A percentile compares a stretch with the other conserved stretches of the same genome.
These are phyloP conservation scores for Anagyrus pseudococci DNA, from an alignment of 2,888 invertebrate genomes.

Conservation along the genomic window DNA sequence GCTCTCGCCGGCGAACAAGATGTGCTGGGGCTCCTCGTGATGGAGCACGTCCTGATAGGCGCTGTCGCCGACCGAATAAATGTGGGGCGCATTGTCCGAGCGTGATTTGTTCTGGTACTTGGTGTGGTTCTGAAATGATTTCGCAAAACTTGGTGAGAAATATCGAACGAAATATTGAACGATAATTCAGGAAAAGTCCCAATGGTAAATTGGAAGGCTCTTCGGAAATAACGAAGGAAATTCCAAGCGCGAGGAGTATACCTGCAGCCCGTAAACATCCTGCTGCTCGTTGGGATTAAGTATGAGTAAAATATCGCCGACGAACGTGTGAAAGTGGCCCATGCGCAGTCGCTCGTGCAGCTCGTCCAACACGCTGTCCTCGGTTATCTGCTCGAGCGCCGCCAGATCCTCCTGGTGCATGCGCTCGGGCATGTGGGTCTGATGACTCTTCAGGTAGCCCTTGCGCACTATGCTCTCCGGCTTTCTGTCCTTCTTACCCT, in stretches of 20 bases:
- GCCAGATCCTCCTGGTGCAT: conserved; percentile 87
- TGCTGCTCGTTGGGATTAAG: conserved; percentile 80
- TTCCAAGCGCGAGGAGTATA: no score
- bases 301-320: conserved; percentile 81
- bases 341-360: conserved; percentile 72
- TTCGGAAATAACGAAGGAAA: no score
- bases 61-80: conserved; percentile 87
- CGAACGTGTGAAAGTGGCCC: conserved; percentile 77
- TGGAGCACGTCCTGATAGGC: conserved; percentile 92
- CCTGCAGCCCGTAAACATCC: conserved; percentile 76
- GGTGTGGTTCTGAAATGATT: conserved; percentile 72
- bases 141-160: background rate
- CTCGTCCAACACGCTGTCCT: conserved; percentile 74
- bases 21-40: conserved; percentile 84
- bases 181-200: background rate
- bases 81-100: conserved; percentile 89
- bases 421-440: conserved; percentile 67
- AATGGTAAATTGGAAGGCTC: no score
- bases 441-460: conserved; percentile 57
- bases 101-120: conserved; percentile 85
- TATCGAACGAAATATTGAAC: background rate
- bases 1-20: conserved; percentile 88
- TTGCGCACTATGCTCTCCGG: conserved; percentile 63
- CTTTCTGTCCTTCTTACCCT: conserved; percentile 63
- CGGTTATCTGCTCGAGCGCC: conserved; percentile 76